phyloP scores from a whole-genome alignment of 2,888 invertebrate genomes.

The Coecobrya sp. region DNA sequence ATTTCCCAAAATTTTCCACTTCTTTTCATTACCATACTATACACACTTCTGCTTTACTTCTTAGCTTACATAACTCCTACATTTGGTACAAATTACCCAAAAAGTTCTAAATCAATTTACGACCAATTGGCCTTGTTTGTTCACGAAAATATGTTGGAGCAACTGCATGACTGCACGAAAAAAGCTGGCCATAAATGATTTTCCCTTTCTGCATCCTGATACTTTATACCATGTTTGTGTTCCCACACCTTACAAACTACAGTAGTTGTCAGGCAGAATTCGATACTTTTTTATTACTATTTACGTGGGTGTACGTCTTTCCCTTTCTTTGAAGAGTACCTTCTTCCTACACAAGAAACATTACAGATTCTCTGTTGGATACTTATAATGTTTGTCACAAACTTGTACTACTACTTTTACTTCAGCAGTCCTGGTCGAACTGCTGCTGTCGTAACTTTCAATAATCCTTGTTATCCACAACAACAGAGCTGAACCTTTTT shows the following conservation, averaged over 20 bases:
- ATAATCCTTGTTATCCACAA: conserved; percentile 75
- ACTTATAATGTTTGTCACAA: conserved; percentile 64
- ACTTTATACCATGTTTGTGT: background rate
- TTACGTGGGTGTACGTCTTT: background rate
- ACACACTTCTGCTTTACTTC: conserved; percentile 32
- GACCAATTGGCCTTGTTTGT: conserved; percentile 73
- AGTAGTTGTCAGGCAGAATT: background rate
- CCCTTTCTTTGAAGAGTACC: background rate
- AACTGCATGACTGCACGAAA: conserved; percentile 9
- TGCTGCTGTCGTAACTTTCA: conserved; percentile 66
- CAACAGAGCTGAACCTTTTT: conserved; percentile 9
- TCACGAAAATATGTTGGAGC: conserved; percentile 16
- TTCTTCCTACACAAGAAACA: background rate
- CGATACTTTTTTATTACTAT: conserved; percentile 6
- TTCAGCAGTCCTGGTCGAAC: background rate
- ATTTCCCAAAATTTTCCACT: conserved; percentile 54
- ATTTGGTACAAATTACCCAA: conserved; percentile 78
- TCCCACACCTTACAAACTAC: background rate
- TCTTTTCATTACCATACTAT: background rate
- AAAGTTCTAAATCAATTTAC: conserved; percentile 79
- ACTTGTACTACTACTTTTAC: background rate
- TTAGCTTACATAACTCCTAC: conserved; percentile 53
- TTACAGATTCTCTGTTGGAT: conserved; percentile 48
- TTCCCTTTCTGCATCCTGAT: background rate
- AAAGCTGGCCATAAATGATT: background rate